Evolutionary conservation across 1,140 invertebrate species (phyloP).

Genomic region (Drosophila arizonae): DNA sequence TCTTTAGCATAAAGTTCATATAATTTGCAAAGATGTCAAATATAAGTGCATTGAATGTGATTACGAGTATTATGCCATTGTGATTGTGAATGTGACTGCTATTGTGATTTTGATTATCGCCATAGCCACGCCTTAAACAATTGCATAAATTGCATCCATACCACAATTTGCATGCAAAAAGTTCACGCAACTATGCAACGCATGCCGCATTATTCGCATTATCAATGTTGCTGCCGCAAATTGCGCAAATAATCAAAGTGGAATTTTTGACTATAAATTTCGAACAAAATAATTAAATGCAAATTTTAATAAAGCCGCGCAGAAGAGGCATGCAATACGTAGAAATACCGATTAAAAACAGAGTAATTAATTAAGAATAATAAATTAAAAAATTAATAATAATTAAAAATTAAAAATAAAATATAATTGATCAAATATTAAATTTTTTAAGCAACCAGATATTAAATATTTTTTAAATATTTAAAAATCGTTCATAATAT

Average conservation of each 20-base stretch:
- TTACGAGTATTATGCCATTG: conserved; percentile 11
- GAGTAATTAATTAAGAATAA: not conserved
- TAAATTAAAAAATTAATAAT: too few species aligned
- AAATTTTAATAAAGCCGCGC: conserved; percentile 64
- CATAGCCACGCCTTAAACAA: conserved; percentile 37
- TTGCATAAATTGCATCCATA: conserved; percentile 41
- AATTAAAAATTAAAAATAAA: too few species aligned
- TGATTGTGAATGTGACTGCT: conserved; percentile 1
- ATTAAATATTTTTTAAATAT: too few species aligned
- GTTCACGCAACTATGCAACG: conserved; percentile 10
- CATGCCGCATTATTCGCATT: conserved; percentile 30
- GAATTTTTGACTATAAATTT: conserved; percentile 49
- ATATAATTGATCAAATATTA: too few species aligned
- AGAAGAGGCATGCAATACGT: not conserved
- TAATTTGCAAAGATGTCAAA: conserved; percentile 17
- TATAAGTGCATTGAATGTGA: conserved; percentile 22
- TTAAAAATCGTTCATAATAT: not conserved
- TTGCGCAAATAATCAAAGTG: conserved; percentile 56
- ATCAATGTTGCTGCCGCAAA: conserved; percentile 64
- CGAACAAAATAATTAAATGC: conserved; percentile 69
- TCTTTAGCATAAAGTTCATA: conserved; percentile 15
- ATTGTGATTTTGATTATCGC: conserved; percentile 30
- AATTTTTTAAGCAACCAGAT: too few species aligned
- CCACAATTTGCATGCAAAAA: conserved; percentile 27
- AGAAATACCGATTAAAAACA: conserved; percentile 9